Evolutionary conservation across 2,888 invertebrate species (phyloP).

Genomic region (Hypomecis punctinalis): DNA sequence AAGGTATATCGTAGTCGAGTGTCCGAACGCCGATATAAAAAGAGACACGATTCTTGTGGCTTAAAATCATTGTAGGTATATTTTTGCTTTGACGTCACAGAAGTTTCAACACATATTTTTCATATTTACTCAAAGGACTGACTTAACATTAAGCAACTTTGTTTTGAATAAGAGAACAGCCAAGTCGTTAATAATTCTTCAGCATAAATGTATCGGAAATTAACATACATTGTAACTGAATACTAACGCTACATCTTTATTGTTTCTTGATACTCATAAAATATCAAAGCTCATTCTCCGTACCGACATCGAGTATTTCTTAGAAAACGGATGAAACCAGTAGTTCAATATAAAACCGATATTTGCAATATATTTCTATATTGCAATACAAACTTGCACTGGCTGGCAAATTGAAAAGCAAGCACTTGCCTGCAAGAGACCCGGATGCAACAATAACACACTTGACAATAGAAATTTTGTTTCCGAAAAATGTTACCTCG

Average conservation of each 20-base stretch:
- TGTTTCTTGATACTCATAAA: neutral
- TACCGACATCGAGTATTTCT: neutral
- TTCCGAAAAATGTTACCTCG: conserved; percentile 16
- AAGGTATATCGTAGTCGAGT: too few relatives aligned
- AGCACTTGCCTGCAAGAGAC: conserved; percentile 15
- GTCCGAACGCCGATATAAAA: too few relatives aligned
- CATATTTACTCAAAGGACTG: too few relatives aligned
- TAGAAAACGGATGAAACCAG: conserved; percentile 2
- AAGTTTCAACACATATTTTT: too few relatives aligned
- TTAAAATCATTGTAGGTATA: too few relatives aligned
- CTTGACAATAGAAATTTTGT: conserved; percentile 31
- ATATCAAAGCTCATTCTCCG: neutral
- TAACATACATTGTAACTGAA: neutral
- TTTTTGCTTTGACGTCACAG: too few relatives aligned
- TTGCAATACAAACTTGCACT: conserved; percentile 18
- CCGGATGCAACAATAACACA: conserved; percentile 26
- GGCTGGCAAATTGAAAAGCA: conserved; percentile 20
- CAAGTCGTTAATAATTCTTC: too few relatives aligned
- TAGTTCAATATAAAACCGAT: conserved; percentile 9
- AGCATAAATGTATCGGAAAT: neutral
- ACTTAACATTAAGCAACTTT: too few relatives aligned
- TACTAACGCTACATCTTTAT: neutral
- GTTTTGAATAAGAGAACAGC: too few relatives aligned
- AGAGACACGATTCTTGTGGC: too few relatives aligned
- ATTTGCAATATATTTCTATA: conserved; percentile 6